Evolutionary conservation across 2,113 vertebrate genomes (phyloP), one percentile per base, ranked within the genome.

Genomic region (Phoenicopterus ruber): DNA sequence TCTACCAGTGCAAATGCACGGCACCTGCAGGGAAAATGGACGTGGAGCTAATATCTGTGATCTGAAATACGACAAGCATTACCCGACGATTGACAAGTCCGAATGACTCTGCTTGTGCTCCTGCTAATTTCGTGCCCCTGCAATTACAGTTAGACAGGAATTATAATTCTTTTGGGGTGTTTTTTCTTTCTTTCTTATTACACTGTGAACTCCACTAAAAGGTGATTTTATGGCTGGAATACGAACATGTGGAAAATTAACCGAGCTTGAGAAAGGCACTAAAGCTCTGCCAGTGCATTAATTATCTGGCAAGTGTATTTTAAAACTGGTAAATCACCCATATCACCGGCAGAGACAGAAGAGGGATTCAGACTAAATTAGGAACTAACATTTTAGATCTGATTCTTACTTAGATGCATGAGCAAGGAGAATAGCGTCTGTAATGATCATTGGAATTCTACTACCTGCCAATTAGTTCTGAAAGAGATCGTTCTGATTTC

Each of bases 171-270:
- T 89, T 57, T 74, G 29, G 25, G 28, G 13, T 77, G 61, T 52
- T 80, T 50, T 74, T 86, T 69, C 38, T 50, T 82, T 74, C 55
- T 67, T 83, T 80, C 74, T 2, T 93, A 47, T 72, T 57, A 32
- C 78, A 50, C 67, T 59, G 58, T 94, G 70, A 93, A 91, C 69
- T 84, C 72, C 32, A 74, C 88, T 82, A 83, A 73, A 88, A 96
- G 83, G 67, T 96, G 91, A 74, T 92, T 95, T 95, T 95, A 85
- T 90, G 93, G 61, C 72, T 66, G 61, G 25, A 50, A 34, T 88
- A 59, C 10, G 58, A 88, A 88, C 79, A 82, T 95, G 91, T 92
- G 82, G 91, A 91, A 95, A 92, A 97, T 94, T 93, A 88, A 97
- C 72, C 70, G 79, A 78, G 49, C 94, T 95, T 96, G 86, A 81